phyloP scores from a whole-genome alignment of 1,140 invertebrate species.

The Conus betulinus region DNA sequence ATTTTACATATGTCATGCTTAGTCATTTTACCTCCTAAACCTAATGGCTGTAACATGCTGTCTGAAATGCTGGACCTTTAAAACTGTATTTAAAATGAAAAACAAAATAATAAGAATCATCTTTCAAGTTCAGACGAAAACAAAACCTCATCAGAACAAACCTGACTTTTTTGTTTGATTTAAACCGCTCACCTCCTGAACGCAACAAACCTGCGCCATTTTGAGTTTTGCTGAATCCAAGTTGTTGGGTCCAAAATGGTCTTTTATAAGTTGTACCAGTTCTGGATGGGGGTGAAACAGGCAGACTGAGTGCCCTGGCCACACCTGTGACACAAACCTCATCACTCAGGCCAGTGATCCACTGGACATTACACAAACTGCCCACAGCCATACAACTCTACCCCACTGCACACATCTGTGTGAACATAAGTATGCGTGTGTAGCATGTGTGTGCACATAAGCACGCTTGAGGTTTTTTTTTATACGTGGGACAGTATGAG shows the following conservation, averaged over 20 bases:
- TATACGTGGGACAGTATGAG: background rate
- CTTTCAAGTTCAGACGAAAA: no score
- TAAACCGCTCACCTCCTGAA: background rate
- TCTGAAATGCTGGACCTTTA: no score
- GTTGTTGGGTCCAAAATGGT: conserved; percentile 73
- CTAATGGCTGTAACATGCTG: no score
- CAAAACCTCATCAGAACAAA: no score
- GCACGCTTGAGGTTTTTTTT: background rate
- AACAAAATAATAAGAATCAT: no score
- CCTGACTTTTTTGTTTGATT: background rate
- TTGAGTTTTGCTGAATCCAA: conserved; percentile 77
- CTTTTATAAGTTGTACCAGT: conserved; percentile 79
- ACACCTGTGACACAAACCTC: conserved; percentile 71
- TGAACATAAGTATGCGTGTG: background rate
- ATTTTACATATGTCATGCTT: no score
- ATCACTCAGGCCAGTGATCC: no score
- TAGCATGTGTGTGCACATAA: background rate
- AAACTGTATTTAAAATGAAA: no score
- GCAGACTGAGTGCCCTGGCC: conserved; percentile 83
- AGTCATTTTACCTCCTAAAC: no score
- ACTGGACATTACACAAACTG: no score
- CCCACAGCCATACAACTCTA: no score
- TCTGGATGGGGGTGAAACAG: conserved; percentile 79
- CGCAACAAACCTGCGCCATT: conserved; percentile 73
- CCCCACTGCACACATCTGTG: no score